phyloP scores from a whole-genome alignment of 2,797 vertebrate genomes.

The Champsocephalus esox region DNA sequence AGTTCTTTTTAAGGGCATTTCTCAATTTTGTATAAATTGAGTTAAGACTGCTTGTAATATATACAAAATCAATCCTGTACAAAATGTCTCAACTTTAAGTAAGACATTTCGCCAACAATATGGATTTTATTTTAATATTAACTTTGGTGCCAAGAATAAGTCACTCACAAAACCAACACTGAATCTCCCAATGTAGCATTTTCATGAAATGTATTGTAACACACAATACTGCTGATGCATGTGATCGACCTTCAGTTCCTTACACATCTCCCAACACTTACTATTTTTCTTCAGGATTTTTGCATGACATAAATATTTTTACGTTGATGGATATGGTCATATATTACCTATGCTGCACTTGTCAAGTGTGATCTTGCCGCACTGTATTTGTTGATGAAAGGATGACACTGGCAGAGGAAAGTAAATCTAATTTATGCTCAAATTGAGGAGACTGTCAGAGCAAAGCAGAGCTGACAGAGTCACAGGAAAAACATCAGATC shows the following conservation, averaged over 20 bases:
- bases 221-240: background rate
- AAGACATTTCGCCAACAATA: background rate
- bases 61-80: background rate
- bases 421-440: conserved; percentile 71
- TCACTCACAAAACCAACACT: background rate
- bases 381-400: conserved; percentile 67
- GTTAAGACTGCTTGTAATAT: background rate
- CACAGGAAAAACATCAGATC: conserved; percentile 47
- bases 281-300: conserved; percentile 29
- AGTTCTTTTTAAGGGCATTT: background rate
- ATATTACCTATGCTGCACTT: conserved; percentile 64
- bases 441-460: conserved; percentile 68
- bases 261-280: conserved; percentile 8
- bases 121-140: background rate
- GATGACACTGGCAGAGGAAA: conserved; percentile 52
- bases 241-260: conserved; percentile 26
- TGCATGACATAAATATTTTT: conserved; percentile 47
- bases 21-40: background rate
- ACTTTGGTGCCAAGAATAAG: background rate
- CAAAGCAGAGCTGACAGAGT: conserved; percentile 69
- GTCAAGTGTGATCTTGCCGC: conserved; percentile 61
- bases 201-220: background rate
- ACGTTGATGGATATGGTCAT: conserved; percentile 50
- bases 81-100: background rate
- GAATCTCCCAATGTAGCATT: background rate